Base-by-base conservation (phyloP, 2,113 vertebrate species). In the Cromileptes altivelis region DNA sequence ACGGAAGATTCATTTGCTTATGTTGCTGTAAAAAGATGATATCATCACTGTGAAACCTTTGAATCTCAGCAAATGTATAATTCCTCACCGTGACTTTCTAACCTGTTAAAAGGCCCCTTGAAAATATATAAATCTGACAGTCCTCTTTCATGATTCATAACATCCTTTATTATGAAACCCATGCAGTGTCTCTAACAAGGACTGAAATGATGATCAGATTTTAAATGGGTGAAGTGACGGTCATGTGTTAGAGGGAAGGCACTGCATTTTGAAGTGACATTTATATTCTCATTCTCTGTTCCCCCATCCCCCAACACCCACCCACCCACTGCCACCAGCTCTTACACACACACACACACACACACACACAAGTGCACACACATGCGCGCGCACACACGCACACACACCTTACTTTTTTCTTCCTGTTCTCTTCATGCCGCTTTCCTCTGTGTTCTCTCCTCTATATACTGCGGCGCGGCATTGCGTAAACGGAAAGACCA, bases 221-320 rank as follows among this genome's bases (percentile, higher is more conserved):
- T 74, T 0, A 76, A 78, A 68, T 50, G 65, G 71, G 67, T 85
- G 71, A 86, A 84, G 27, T 25, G 53, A 49, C 3, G 42, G 87
- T 82, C 75, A 70, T 64, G 80, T 81, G 67, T 70, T 55, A 67
- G 72, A 37, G n/a, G 70, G 75, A 78, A 89, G 57, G 60, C 40
- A 0, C 45, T 75, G 85, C 53, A 71, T 85, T 84, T 70, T 78
- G 71, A 82, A 75, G 27, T 82, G 76, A 79, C 81, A 77, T 88
- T 71, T 55, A 70, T 63, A 70, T 71, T 72, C 56, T 75, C 13
- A 49, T 27, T 81, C 30, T 56, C 70, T 86, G 52, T 79, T 62
- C 57, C 75, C 80, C 67, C 83, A 81, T 85, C 85, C 62, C 83
- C 88, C 76, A 82, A 58, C 73, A 70, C 69, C 65, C 88, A 78